A percentile compares a stretch with the other conserved stretches of the same genome.
Evolutionary conservation across 2,888 invertebrate genomes (phyloP).

Genomic region (Phengaris arion): DNA sequence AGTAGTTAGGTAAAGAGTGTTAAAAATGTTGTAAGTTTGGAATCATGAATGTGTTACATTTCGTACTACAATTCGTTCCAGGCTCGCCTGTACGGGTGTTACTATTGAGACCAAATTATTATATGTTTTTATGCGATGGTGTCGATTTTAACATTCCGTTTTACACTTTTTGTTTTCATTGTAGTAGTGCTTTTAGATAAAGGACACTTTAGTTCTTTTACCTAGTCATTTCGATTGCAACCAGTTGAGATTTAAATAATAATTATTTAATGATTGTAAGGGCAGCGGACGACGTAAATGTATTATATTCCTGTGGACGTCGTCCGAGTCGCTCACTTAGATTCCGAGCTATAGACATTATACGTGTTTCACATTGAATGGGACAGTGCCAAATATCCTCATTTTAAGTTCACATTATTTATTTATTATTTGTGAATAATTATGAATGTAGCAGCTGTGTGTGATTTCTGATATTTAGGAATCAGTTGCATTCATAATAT

Average conservation of each 20-base stretch:
- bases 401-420: slow-evolving; percentile 66
- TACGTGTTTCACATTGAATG: slow-evolving; percentile 50
- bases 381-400: slow-evolving; percentile 80
- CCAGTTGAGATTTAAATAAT: slow-evolving; percentile 73
- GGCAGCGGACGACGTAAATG: slow-evolving; percentile 52
- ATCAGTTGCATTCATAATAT: slow-evolving; percentile 75
- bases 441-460: slow-evolving; percentile 78
- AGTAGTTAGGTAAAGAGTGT: slow-evolving; percentile 78
- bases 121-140: slow-evolving; percentile 77
- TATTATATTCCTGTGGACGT: slow-evolving; percentile 67
- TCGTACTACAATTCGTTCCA: slow-evolving; percentile 61
- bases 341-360: slow-evolving; percentile 44
- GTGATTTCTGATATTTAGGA: slow-evolving; percentile 80
- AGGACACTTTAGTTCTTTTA: slow-evolving; percentile 75
- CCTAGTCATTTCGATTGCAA: slow-evolving; percentile 80
- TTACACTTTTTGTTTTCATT: slow-evolving; percentile 54
- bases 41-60: slow-evolving; percentile 67
- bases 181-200: slow-evolving; percentile 68
- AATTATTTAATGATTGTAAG: slow-evolving; percentile 58
- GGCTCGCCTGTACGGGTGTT: slow-evolving; percentile 68
- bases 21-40: slow-evolving; percentile 65
- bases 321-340: slow-evolving; percentile 44
- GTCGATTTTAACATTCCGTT: slow-evolving; percentile 79
- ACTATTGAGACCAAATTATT: slow-evolving; percentile 78
- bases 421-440: slow-evolving; percentile 62